A percentile compares a stretch with the other conserved stretches of the same genome.
Conservation (phyloP, 2,113 vertebrate genomes). For the Thymallus thymallus region DNA sequence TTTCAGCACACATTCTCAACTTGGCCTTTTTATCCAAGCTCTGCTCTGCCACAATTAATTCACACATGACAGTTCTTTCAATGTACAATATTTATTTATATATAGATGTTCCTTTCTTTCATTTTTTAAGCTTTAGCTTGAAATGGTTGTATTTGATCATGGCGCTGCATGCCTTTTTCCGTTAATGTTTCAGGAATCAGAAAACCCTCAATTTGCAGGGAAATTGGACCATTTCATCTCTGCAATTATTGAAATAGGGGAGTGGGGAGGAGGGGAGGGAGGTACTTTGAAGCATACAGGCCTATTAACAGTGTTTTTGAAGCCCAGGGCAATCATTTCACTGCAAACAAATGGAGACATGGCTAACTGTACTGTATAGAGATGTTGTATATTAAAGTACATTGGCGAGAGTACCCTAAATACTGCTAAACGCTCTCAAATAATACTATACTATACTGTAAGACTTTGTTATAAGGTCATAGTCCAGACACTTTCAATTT, state of each 20-base stretch:
- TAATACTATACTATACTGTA: too few species aligned
- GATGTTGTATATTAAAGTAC: too few species aligned
- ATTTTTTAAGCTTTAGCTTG: conserved; percentile 6
- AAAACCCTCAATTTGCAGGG: conserved; percentile 49
- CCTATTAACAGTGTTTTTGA: conserved; percentile 49
- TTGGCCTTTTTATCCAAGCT: conserved; percentile 56
- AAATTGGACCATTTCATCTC: conserved; percentile 58
- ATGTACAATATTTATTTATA: conserved; percentile 21
- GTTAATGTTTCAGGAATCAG: conserved; percentile 40
- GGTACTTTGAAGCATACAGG: conserved; percentile 39
- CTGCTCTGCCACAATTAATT: conserved; percentile 46
- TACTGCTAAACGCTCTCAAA: too few species aligned
- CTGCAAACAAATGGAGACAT: conserved; percentile 36
- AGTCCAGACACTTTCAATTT: too few species aligned
- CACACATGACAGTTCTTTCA: conserved; percentile 38
- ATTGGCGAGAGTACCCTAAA: too few species aligned
- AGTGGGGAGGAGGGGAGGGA: conserved; percentile 5
- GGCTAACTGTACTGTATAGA: too few species aligned
- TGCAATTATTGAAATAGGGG: conserved; percentile 59
- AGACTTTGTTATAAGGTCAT: too few species aligned
- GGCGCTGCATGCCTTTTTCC: conserved; percentile 12
- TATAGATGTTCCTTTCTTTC: not conserved
- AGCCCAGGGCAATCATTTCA: conserved; percentile 46
- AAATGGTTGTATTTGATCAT: conserved; percentile 54
- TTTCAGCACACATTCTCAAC: conserved; percentile 56